Base-by-base conservation (phyloP, 1,140 invertebrate genomes). In the Rhyacophila brunnea region DNA sequence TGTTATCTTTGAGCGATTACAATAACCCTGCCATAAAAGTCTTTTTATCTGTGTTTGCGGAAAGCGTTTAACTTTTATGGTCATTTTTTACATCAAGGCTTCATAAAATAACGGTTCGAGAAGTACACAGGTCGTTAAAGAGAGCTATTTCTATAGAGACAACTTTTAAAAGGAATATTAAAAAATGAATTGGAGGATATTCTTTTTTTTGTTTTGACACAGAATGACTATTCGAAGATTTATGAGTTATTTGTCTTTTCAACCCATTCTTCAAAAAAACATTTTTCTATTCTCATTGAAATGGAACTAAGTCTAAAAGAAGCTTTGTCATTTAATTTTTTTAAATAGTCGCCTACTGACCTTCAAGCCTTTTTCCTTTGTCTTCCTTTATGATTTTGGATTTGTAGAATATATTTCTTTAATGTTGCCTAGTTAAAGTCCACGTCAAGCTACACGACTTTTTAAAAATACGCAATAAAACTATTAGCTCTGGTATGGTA, bases 351-450 rank as follows among this genome's bases (percentile, higher is more conserved):
- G 43, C 28, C 6, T 46, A 44, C 15, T 45, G 15, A 54, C 51
- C 51, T 54, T 54, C 51, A 54, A 54, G 51, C 51, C 51, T 54
- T 51, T n/a, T 40, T 54, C 28, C 51, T 32, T 54, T 28, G 23
- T 28, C 23, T 28, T 5, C 9, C 9, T 28, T 3, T 28, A 9
- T 40, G n/a, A 40, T 40, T 40, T 40, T 40, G n/a, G n/a, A n/a
- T n/a, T n/a, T n/a, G n/a, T n/a, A n/a, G n/a, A n/a, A 40, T 40
- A 40, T n/a, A 40, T 15, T 15, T 40, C 11, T 40, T 40, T 5
- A 40, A 40, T 40, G 3, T 5, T 28, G 3, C 9, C 9, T 28
- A 3, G 23, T 28, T 28, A 28, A 3, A 28, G 9, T 28, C 23
- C 23, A 28, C 23, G 23, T 28, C 23, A 28, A n/a, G n/a, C n/a